Conservation (phyloP, 1,140 invertebrate genomes). For the Diploscapter pachys region DNA sequence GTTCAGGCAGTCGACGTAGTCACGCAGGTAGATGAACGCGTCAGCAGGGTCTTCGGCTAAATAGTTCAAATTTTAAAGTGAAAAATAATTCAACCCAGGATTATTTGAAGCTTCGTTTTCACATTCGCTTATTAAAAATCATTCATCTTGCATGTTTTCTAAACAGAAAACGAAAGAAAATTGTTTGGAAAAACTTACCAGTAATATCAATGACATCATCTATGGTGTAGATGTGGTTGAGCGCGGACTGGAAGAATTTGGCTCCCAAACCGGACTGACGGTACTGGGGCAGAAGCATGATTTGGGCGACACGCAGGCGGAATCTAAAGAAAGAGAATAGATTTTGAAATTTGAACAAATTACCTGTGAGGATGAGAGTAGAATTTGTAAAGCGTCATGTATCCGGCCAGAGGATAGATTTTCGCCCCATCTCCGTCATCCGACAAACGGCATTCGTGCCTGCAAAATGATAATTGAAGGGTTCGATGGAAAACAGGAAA, state of each 20-base stretch:
- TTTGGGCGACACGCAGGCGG: slow-evolving; percentile 64
- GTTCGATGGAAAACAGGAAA: slow-evolving; percentile 7
- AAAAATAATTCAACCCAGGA: slow-evolving; percentile 10
- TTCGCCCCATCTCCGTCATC: slow-evolving; percentile 16
- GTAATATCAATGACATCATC: slow-evolving; percentile 79
- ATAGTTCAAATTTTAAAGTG: slow-evolving; percentile 16
- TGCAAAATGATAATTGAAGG: neutral
- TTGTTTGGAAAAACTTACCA: slow-evolving; percentile 59
- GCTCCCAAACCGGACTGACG: slow-evolving; percentile 72
- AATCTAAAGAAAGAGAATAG: too few relatives aligned
- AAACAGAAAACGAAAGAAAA: neutral
- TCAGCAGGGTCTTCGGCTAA: slow-evolving; percentile 84
- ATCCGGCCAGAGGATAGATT: slow-evolving; percentile 76
- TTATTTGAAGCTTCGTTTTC: neutral
- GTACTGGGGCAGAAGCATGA: slow-evolving; percentile 49
- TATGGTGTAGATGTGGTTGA: slow-evolving; percentile 71
- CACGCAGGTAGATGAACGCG: slow-evolving; percentile 78
- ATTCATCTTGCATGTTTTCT: neutral
- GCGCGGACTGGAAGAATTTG: slow-evolving; percentile 73
- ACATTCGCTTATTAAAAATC: slow-evolving; percentile 12
- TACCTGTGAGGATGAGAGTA: slow-evolving; percentile 84
- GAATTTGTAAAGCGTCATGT: slow-evolving; percentile 86
- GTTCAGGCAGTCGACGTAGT: slow-evolving; percentile 79
- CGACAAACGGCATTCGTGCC: slow-evolving; percentile 18
- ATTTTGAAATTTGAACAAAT: slow-evolving; percentile 68